phyloP scores from a whole-genome alignment of 1,140 invertebrate genomes.

The Euura saliciscinereae region DNA sequence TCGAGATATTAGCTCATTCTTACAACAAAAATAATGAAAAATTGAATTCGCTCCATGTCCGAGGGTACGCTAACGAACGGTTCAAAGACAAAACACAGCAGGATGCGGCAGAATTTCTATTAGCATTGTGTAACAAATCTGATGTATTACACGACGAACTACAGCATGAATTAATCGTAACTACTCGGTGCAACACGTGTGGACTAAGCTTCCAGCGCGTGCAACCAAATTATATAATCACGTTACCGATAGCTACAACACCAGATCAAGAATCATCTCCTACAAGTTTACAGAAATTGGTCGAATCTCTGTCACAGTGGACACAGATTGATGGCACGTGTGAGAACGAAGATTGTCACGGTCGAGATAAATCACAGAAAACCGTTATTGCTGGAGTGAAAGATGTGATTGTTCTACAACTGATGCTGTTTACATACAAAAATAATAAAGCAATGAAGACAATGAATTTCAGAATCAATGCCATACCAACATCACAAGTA shows the following conservation, averaged over 20 bases:
- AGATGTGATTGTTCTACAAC: neutral
- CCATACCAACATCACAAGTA: neutral
- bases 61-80: neutral
- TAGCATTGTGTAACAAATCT: constrained; percentile 12
- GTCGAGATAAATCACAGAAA: neutral
- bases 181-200: constrained; percentile 1
- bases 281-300: neutral
- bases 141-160: neutral
- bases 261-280: neutral
- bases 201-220: neutral
- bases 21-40: constrained; percentile 1
- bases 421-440: neutral
- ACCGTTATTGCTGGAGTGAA: neutral
- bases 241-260: neutral
- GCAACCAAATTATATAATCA: neutral
- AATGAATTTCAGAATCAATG: neutral
- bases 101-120: constrained; percentile 12
- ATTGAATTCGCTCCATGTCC: constrained; percentile 11
- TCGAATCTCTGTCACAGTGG: neutral
- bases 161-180: neutral
- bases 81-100: constrained; percentile 13
- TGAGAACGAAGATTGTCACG: neutral
- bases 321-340: too few species aligned
- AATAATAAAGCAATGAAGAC: neutral
- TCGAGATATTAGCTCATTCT: neutral